Conservation (phyloP, 2,888 invertebrate species). For the Zaprionus obscuricornis region DNA sequence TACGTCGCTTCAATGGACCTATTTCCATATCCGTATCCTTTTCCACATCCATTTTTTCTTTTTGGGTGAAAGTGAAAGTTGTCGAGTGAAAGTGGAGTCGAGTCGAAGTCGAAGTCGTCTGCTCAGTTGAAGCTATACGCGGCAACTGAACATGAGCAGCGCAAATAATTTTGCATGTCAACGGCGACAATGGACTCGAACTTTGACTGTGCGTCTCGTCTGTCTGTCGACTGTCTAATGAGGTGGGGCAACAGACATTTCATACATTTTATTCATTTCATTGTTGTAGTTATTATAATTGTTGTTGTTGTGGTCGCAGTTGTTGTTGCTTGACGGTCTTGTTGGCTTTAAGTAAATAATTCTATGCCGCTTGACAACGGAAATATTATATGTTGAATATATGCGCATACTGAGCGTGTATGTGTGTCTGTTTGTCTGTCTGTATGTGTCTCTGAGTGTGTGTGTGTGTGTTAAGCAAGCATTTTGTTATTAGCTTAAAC, state of each 20-base stretch:
- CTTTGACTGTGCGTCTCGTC: background rate
- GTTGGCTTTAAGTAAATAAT: conserved; percentile 57
- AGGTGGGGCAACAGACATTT: conserved; percentile 26
- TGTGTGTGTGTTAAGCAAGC: no score
- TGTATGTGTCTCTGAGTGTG: no score
- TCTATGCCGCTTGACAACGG: conserved; percentile 44
- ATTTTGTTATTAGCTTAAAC: conserved; percentile 55
- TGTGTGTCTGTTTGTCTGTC: background rate
- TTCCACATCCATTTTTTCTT: conserved; percentile 36
- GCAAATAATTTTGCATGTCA: conserved; percentile 51
- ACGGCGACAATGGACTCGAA: conserved; percentile 1
- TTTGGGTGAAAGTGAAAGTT: no score
- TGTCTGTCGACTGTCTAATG: conserved; percentile 24
- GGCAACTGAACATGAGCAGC: conserved; percentile 59
- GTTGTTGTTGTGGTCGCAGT: background rate
- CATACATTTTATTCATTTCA: conserved; percentile 20
- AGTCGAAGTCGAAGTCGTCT: conserved; percentile 32
- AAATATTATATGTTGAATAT: no score
- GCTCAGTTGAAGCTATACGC: conserved; percentile 46
- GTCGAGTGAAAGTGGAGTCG: no score
- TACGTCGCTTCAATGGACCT: conserved; percentile 27
- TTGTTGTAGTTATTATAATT: background rate
- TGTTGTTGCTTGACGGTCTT: no score
- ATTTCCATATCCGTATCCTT: conserved; percentile 11
- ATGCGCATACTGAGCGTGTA: background rate